Conservation (phyloP, 2,888 invertebrate species). For the Drosophila affinis region DNA sequence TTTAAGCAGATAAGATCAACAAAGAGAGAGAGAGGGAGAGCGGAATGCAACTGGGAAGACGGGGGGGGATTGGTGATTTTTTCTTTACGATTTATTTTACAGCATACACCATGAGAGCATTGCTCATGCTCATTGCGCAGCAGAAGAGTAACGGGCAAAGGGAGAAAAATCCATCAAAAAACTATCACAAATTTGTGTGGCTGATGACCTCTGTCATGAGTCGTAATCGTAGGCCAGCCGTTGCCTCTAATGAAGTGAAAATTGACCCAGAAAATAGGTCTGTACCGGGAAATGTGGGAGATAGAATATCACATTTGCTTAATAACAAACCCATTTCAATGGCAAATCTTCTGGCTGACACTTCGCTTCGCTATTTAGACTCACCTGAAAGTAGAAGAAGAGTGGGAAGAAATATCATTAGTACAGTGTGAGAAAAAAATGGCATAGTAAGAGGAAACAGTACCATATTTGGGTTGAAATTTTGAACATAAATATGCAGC, state of each 20-base stretch:
- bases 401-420: background rate
- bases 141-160: background rate
- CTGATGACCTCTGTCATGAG: conserved; percentile 30
- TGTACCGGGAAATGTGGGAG: conserved; percentile 4
- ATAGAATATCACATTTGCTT: background rate
- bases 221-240: conserved; percentile 32
- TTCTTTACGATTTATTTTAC: conserved; percentile 56
- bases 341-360: too few species aligned
- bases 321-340: conserved; percentile 6
- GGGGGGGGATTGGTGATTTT: conserved; percentile 3
- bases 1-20: conserved; percentile 22
- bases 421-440: too few species aligned
- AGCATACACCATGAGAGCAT: background rate
- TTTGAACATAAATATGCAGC: too few species aligned
- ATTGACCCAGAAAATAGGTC: conserved; percentile 20
- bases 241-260: conserved; percentile 49
- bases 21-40: background rate
- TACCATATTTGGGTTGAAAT: too few species aligned
- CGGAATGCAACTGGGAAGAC: conserved; percentile 16
- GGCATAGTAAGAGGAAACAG: too few species aligned
- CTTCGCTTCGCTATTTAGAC: background rate
- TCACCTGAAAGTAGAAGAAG: conserved; percentile 29
- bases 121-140: conserved; percentile 29
- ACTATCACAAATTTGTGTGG: conserved; percentile 34
- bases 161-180: conserved; percentile 13